Percentiles rank a stretch among this genome's conserved stretches.
These are phyloP conservation scores for Sebastolobus altivelis DNA, from an alignment of 2,797 vertebrate genomes.

Conservation along the genomic window DNA sequence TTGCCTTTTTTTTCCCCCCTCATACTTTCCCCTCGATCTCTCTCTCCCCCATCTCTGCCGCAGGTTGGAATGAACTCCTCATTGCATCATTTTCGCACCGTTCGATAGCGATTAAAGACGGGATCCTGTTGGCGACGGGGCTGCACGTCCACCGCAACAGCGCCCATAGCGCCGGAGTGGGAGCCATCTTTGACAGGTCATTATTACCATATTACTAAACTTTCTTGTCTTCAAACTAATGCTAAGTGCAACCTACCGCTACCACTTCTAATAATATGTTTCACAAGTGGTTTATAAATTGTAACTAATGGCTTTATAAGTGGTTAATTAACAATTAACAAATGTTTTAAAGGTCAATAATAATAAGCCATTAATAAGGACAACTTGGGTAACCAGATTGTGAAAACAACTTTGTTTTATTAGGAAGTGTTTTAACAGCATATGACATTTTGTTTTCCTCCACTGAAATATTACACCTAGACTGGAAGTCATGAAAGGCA, in stretches of 20 bases:
- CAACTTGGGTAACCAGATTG: background rate
- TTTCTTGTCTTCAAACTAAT: background rate
- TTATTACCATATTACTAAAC: background rate
- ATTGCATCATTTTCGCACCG: slow-evolving; percentile 99
- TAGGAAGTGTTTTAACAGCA: background rate
- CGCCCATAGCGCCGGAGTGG: slow-evolving; percentile 97
- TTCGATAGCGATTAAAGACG: slow-evolving; percentile 96
- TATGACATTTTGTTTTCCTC: slow-evolving; percentile 6
- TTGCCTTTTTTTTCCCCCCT: slow-evolving; percentile 29
- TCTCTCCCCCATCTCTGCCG: slow-evolving; percentile 31
- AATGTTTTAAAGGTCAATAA: background rate
- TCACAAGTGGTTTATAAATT: background rate
- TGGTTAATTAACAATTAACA: background rate
- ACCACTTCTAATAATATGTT: background rate
- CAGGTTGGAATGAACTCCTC: slow-evolving; percentile 98
- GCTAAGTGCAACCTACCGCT: background rate
- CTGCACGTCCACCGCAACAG: slow-evolving; percentile 98
- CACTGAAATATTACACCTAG: slow-evolving; percentile 10
- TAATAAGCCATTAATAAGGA: background rate
- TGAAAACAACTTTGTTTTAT: background rate
- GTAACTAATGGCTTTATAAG: background rate
- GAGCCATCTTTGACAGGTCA: slow-evolving; percentile 99
- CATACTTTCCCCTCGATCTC: slow-evolving; percentile 36
- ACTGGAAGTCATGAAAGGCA: slow-evolving; percentile 4
- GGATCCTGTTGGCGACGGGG: slow-evolving; percentile 95